Evolutionary conservation across 2,797 vertebrate species (phyloP).

Genomic region (Sciurus carolinensis): DNA sequence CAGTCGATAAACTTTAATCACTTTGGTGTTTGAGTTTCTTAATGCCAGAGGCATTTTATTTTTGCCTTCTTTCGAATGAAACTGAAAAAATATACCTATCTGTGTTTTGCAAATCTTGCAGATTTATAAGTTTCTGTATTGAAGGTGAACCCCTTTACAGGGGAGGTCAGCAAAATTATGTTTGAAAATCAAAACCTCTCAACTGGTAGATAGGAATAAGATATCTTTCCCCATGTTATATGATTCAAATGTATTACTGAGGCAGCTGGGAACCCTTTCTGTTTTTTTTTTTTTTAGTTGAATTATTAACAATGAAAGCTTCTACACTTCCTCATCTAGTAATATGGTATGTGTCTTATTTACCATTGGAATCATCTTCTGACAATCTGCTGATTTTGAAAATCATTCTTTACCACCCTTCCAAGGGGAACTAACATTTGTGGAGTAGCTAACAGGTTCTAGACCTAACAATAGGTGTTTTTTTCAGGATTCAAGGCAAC

Average conservation of each 20-base stretch:
- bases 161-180: constrained; percentile 3
- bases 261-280: neutral
- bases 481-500: neutral
- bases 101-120: constrained; percentile 1
- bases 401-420: neutral
- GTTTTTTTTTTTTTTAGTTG: neutral
- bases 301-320: neutral
- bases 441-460: neutral
- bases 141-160: neutral
- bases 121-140: neutral
- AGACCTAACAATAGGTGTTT: neutral
- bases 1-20: neutral
- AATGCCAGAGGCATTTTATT: neutral
- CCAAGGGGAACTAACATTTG: neutral
- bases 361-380: neutral
- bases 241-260: neutral
- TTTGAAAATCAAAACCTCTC: constrained; percentile 17
- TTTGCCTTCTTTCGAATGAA: constrained; percentile 17
- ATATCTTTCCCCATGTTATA: neutral
- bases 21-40: neutral
- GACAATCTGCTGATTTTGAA: neutral
- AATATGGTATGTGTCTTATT: neutral
- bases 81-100: neutral
- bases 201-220: neutral
- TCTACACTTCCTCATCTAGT: neutral